A percentile compares a stretch with the other conserved stretches of the same genome.
phyloP scores from a whole-genome alignment of 2,888 invertebrate genomes.

The Drosophila subquinaria region DNA sequence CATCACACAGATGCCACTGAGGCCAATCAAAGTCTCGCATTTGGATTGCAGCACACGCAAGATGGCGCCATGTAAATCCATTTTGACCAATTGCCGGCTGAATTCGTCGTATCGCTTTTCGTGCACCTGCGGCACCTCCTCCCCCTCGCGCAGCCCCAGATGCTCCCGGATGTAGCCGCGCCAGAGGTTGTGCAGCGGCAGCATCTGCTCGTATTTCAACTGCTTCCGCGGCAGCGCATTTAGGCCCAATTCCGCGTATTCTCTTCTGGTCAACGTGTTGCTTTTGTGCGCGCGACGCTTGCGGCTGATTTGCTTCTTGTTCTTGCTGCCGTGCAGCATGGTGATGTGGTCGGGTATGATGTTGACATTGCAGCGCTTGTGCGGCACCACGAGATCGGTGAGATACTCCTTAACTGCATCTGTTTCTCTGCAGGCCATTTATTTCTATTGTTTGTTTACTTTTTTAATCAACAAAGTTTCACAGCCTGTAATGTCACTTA shows the following conservation, averaged over 20 bases:
- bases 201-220: constrained; percentile 88
- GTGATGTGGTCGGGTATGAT: constrained; percentile 84
- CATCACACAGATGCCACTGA: constrained; percentile 91
- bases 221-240: constrained; percentile 88
- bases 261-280: constrained; percentile 87
- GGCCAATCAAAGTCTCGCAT: constrained; percentile 89
- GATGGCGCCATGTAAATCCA: constrained; percentile 92
- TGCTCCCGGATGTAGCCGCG: constrained; percentile 89
- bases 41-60: constrained; percentile 89
- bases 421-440: constrained; percentile 31
- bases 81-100: constrained; percentile 82
- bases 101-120: constrained; percentile 84
- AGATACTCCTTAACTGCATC: constrained; percentile 73
- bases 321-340: constrained; percentile 84
- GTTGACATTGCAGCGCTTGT: constrained; percentile 70
- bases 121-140: constrained; percentile 82
- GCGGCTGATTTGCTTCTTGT: constrained; percentile 81
- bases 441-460: neutral
- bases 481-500: too few relatives aligned
- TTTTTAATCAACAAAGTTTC: too few relatives aligned
- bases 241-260: constrained; percentile 88
- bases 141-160: constrained; percentile 87
- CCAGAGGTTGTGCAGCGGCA: constrained; percentile 90
- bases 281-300: constrained; percentile 86
- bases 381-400: constrained; percentile 77